Conservation (phyloP, 1,140 invertebrate species). For the Kradibia gibbosae region DNA sequence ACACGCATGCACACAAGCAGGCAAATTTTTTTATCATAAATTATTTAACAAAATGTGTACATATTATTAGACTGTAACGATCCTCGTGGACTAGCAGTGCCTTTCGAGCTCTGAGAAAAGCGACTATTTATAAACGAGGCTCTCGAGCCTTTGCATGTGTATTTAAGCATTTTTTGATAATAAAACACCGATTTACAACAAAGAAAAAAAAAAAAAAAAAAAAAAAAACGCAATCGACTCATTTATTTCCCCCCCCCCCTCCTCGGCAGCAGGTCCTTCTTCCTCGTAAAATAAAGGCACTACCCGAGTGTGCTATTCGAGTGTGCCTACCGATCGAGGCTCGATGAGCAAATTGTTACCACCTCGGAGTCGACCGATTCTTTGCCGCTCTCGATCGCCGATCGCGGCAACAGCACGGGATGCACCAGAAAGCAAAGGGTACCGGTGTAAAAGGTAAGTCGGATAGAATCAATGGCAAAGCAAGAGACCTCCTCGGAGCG, state of each 20-base stretch:
- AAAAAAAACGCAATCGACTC: not conserved
- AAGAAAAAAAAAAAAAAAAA: not conserved
- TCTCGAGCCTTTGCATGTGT: constrained; percentile 43
- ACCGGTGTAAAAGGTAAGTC: too few species aligned
- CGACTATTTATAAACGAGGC: constrained; percentile 32
- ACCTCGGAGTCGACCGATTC: too few species aligned
- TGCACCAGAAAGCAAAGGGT: too few species aligned
- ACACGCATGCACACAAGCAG: not conserved
- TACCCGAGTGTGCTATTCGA: too few species aligned
- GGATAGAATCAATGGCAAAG: too few species aligned
- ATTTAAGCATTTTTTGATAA: constrained; percentile 37
- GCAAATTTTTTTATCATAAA: not conserved
- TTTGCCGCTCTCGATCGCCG: too few species aligned
- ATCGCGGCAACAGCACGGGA: too few species aligned
- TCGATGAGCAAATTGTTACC: too few species aligned
- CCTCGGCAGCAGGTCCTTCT: not conserved
- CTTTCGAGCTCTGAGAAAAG: not conserved
- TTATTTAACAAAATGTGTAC: constrained; percentile 28
- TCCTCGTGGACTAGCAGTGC: constrained; percentile 16
- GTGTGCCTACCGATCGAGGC: too few species aligned
- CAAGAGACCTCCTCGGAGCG: too few species aligned
- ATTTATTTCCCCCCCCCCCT: not conserved
- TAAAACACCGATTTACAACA: not conserved
- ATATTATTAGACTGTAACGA: constrained; percentile 32
- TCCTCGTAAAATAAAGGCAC: too few species aligned